Evolutionary conservation across 2,797 vertebrate genomes (phyloP), one percentile per base, ranked within the genome.

Genomic region (Gambelia wislizenii): DNA sequence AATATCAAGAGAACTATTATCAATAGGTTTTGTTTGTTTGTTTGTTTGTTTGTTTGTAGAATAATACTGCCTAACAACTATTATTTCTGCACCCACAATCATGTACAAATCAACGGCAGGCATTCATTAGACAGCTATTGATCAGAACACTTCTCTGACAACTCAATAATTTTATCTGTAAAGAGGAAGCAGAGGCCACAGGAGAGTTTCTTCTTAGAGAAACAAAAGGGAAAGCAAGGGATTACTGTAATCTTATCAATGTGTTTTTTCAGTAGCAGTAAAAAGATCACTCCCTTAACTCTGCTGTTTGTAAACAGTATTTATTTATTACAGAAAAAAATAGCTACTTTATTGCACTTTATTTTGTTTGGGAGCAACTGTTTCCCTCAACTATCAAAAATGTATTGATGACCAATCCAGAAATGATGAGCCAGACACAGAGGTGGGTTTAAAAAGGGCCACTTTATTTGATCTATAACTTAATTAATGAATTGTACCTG

Each of bases 111-210:
- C 86, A 93, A 92, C 91, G 69, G 84, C 27, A 89, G 47, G 39
- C 90, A 84, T 94, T 94, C 92, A 94, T 93, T 94, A 94, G 85
- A 77, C 54, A 89, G 84, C 47, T 81, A 95, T 87, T 88, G 91
- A 96, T 93, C 83, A 93, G 93, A 91, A 93, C 3, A 49, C 91
- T 27, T n/a, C 92, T 94, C 90, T 88, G 91, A 59, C 36, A 87
- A 91, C 67, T 47, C 77, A 93, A 90, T 87, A 14, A 81, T 84
- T 93, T 92, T 92, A 69, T 30, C 25, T 76, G 59, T 76, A 92
- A 69, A 16, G 54, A 72, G 47, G 70, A 76, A 6, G 64, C 86
- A 91, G 44, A 87, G 22, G 85, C 33, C 44, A 54, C 49, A 67
- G 67, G 72, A 27, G 69, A 59, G 6, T 0, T 90, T 27, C 64